Evolutionary conservation across 23 tunicate genomes (phyloP).

Genomic region (Clavelina lepadiformis): DNA sequence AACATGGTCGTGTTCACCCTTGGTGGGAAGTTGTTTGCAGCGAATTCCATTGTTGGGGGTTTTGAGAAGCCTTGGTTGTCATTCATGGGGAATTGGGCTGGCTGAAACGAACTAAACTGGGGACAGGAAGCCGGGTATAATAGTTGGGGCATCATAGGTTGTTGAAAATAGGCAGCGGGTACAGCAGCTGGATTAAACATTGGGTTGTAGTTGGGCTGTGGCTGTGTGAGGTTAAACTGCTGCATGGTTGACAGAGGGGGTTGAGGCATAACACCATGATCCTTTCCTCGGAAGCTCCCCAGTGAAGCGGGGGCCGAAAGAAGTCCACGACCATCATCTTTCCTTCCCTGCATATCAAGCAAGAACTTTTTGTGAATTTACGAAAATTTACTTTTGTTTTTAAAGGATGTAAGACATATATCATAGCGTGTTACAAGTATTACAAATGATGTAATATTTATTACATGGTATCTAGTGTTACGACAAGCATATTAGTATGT

Average conservation of each 20-base stretch:
- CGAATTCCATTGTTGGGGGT: too few relatives aligned
- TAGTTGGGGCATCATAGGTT: conserved; percentile 28
- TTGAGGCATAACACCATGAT: conserved; percentile 12
- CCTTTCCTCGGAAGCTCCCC: conserved; percentile 18
- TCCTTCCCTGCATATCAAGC: conserved; percentile 22
- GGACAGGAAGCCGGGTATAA: conserved; percentile 45
- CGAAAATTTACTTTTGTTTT: too few relatives aligned
- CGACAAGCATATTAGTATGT: too few relatives aligned
- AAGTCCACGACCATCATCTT: conserved; percentile 9
- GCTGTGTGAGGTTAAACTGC: conserved; percentile 18
- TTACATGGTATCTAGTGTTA: too few relatives aligned
- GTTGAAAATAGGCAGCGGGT: conserved; percentile 27
- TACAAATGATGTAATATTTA: too few relatives aligned
- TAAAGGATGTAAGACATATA: too few relatives aligned
- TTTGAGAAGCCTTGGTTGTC: conserved; percentile 23
- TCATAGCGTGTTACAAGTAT: too few relatives aligned
- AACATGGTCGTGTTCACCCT: too few relatives aligned
- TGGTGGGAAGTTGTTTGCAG: too few relatives aligned
- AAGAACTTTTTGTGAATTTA: too few relatives aligned
- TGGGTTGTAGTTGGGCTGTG: background rate
- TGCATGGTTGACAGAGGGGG: background rate
- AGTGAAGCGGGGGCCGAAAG: conserved; percentile 4
- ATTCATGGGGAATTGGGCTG: conserved; percentile 18
- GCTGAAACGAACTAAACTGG: conserved; percentile 29
- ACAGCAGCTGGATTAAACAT: conserved; percentile 10